These are phyloP conservation scores for Drosophila melanocephala DNA, from an alignment of 2,888 invertebrate species.

Conservation along the genomic window DNA sequence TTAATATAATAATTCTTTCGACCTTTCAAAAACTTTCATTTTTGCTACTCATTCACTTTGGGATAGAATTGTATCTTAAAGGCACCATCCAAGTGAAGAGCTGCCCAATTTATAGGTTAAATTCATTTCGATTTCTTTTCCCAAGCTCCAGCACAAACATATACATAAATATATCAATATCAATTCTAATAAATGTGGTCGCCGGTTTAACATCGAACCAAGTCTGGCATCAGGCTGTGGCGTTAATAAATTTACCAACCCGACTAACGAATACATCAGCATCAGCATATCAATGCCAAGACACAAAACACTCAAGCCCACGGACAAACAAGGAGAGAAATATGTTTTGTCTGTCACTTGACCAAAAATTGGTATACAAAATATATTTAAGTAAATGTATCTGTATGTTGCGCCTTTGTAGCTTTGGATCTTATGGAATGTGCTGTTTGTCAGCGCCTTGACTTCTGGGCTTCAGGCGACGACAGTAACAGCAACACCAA, in stretches of 20 bases:
- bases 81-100: slow-evolving; percentile 16
- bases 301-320: slow-evolving; percentile 27
- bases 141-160: slow-evolving; percentile 8
- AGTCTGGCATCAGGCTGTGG: slow-evolving; percentile 65
- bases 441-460: slow-evolving; percentile 62
- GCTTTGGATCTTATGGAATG: slow-evolving; percentile 49
- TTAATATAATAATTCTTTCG: background rate
- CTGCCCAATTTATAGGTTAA: slow-evolving; percentile 18
- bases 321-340: slow-evolving; percentile 14
- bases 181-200: slow-evolving; percentile 69
- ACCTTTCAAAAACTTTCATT: background rate
- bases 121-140: slow-evolving; percentile 6
- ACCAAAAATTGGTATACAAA: slow-evolving; percentile 55
- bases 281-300: slow-evolving; percentile 64
- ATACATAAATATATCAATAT: slow-evolving; percentile 71
- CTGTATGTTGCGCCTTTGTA: slow-evolving; percentile 16
- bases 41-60: background rate
- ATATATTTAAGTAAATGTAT: slow-evolving; percentile 46
- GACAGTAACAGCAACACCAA: slow-evolving; percentile 25
- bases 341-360: slow-evolving; percentile 47
- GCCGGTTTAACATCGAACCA: slow-evolving; percentile 24
- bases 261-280: slow-evolving; percentile 56
- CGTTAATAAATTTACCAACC: slow-evolving; percentile 68
- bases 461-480: slow-evolving; percentile 50
- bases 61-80: slow-evolving; percentile 33